Evolutionary conservation across 1,140 invertebrate species (phyloP).

Genomic region (Sycophaga agraensis): DNA sequence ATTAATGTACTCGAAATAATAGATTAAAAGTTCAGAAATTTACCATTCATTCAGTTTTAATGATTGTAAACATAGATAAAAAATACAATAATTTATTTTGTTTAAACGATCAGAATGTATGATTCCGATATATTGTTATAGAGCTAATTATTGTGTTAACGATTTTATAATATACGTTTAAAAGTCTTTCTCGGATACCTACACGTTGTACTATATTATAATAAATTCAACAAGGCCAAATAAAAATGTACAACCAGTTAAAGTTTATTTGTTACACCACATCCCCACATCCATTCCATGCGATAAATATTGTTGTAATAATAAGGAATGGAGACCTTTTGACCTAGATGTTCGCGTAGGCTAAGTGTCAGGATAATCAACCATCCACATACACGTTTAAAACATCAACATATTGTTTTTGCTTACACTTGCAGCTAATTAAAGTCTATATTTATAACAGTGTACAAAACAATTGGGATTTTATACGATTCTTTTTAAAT

Average conservation of each 20-base stretch:
- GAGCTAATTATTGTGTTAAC: constrained; percentile 13
- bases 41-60: constrained; percentile 3
- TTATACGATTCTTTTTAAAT: constrained; percentile 1
- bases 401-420: too few species aligned
- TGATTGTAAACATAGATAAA: constrained; percentile 22
- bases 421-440: constrained; percentile 8
- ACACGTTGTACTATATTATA: too few species aligned
- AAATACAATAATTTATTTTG: constrained; percentile 23
- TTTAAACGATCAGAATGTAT: neutral
- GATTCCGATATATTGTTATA: constrained; percentile 2
- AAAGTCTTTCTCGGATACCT: too few species aligned
- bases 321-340: constrained; percentile 7
- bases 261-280: neutral
- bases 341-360: neutral
- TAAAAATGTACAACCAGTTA: constrained; percentile 3
- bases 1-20: constrained; percentile 13
- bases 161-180: constrained; percentile 18
- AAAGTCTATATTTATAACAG: neutral
- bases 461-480: neutral
- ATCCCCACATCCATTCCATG: neutral
- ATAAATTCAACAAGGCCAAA: too few species aligned
- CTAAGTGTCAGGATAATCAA: constrained; percentile 11
- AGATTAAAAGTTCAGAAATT: constrained; percentile 17
- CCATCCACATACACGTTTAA: neutral
- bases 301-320: constrained; percentile 9